phyloP scores from a whole-genome alignment of 2,888 invertebrate genomes.

The Xestia xanthographa region DNA sequence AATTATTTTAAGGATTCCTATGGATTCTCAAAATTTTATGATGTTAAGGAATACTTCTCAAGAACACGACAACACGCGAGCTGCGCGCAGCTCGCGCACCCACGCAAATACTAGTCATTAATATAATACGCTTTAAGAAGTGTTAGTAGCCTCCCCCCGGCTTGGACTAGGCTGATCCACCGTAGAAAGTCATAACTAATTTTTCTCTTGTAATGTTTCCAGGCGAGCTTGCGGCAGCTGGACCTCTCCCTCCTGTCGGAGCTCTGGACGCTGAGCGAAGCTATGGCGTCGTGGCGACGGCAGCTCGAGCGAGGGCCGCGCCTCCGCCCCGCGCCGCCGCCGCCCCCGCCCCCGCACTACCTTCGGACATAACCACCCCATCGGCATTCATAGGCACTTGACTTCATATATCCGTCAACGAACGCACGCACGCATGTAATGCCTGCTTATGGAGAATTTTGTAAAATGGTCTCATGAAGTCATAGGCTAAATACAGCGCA shows the following conservation, averaged over 20 bases:
- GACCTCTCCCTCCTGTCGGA: conserved; percentile 97
- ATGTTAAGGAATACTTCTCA: too few species aligned
- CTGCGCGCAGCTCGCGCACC: too few species aligned
- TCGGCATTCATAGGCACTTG: conserved; percentile 25
- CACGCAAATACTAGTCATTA: too few species aligned
- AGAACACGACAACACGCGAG: too few species aligned
- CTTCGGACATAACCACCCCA: conserved; percentile 79
- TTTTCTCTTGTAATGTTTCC: conserved; percentile 78
- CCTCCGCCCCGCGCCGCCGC: conserved; percentile 88
- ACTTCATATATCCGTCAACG: conserved; percentile 18
- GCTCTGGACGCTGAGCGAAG: conserved; percentile 97
- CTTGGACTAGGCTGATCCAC: not conserved
- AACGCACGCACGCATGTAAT: conserved; percentile 13
- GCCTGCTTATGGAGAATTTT: not conserved
- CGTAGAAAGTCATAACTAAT: conserved; percentile 24
- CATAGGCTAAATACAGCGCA: not conserved
- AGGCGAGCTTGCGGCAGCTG: conserved; percentile 97
- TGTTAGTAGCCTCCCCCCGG: not conserved
- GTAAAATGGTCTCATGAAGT: not conserved
- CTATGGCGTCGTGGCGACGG: conserved; percentile 95
- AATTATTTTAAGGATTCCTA: too few species aligned
- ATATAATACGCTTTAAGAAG: not conserved
- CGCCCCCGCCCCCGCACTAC: conserved; percentile 87
- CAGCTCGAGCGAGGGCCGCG: conserved; percentile 89
- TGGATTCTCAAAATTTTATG: too few species aligned